These are phyloP conservation scores for Scaptomyza flava DNA, from an alignment of 2,888 invertebrate genomes.

Conservation along the genomic window DNA sequence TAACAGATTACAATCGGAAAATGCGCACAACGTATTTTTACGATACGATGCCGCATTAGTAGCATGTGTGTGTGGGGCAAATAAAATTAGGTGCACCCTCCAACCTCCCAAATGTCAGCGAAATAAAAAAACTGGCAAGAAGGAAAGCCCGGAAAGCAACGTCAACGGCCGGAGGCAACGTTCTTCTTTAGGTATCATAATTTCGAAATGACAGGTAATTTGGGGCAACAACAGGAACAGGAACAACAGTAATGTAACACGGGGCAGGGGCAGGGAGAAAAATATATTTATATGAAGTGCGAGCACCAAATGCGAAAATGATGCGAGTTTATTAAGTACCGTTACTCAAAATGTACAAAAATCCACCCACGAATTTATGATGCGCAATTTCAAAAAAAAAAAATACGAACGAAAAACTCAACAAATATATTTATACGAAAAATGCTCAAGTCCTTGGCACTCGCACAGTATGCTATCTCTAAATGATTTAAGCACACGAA, in stretches of 20 bases:
- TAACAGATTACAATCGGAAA: slow-evolving; percentile 76
- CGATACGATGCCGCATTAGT: slow-evolving; percentile 41
- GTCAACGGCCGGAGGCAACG: slow-evolving; percentile 45
- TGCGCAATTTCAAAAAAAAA: slow-evolving; percentile 54
- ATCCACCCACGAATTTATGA: slow-evolving; percentile 73
- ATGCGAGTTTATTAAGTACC: slow-evolving; percentile 79
- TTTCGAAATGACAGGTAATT: slow-evolving; percentile 79
- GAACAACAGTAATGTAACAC: slow-evolving; percentile 34
- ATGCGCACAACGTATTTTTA: slow-evolving; percentile 73
- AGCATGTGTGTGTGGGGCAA: slow-evolving; percentile 37
- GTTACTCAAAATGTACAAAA: slow-evolving; percentile 70
- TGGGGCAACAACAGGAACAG: slow-evolving; percentile 70
- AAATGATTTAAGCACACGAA: slow-evolving; percentile 73
- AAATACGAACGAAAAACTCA: slow-evolving; percentile 26
- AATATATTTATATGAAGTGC: slow-evolving; percentile 62
- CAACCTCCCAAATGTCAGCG: slow-evolving; percentile 12
- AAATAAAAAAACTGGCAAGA: slow-evolving; percentile 44
- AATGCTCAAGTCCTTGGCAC: slow-evolving; percentile 2
- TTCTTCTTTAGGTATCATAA: slow-evolving; percentile 64
- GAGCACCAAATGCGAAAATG: slow-evolving; percentile 75
- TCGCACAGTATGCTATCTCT: slow-evolving; percentile 44
- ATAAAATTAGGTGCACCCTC: slow-evolving; percentile 64
- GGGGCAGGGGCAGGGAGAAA: not conserved
- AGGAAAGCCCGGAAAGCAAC: slow-evolving; percentile 45
- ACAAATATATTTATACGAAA: slow-evolving; percentile 60